A percentile compares a stretch with the other conserved stretches of the same genome.
Evolutionary conservation across 2,113 vertebrate species (phyloP).

Genomic region (Eolophus roseicapilla): DNA sequence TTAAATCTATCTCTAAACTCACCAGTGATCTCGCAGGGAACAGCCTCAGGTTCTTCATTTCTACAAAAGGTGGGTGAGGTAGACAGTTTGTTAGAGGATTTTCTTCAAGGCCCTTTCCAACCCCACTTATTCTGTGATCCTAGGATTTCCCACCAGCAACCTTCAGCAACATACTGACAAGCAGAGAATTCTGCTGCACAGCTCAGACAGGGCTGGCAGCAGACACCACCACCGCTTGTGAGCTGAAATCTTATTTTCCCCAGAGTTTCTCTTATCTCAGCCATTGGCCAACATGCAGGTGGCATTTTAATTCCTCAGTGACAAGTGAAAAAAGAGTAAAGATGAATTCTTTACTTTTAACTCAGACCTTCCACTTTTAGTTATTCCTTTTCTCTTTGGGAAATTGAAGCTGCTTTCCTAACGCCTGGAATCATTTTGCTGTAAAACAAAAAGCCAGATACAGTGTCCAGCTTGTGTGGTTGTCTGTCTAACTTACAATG

Average conservation of each 20-base stretch:
- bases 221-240: not conserved
- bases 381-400: not conserved
- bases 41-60: slow-evolving; percentile 50
- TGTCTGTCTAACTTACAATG: not conserved
- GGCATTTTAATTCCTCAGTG: not conserved
- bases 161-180: not conserved
- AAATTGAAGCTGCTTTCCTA: not conserved
- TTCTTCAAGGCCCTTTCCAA: not conserved
- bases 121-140: not conserved
- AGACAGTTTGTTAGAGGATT: not conserved
- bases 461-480: too few relatives aligned
- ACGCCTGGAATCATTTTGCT: not conserved
- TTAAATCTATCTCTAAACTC: slow-evolving; percentile 42
- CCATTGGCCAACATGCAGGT: not conserved
- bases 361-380: not conserved
- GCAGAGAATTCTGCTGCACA: not conserved
- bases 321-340: not conserved
- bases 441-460: not conserved
- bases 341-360: not conserved
- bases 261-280: not conserved
- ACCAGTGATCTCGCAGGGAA: slow-evolving; percentile 70
- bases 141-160: not conserved
- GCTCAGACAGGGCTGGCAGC: not conserved
- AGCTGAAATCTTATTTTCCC: not conserved
- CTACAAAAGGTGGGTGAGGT: slow-evolving; percentile 24